Conservation (phyloP, 2,797 vertebrate genomes). For the Gymnothorax javanicus region DNA sequence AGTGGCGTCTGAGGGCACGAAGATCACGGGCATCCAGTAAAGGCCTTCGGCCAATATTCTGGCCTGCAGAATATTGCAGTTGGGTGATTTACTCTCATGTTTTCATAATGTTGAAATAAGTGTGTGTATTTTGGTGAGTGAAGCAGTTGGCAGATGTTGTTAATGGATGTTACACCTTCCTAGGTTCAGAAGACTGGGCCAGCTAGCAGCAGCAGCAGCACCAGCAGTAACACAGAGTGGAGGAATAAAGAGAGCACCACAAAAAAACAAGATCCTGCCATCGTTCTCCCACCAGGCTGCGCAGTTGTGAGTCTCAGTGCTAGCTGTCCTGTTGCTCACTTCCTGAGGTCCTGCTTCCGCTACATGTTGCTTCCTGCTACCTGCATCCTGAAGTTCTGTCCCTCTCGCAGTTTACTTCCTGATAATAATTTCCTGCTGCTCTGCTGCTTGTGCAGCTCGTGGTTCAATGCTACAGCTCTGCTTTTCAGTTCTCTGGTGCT, state of each 20-base stretch:
- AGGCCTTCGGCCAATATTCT: too few relatives aligned
- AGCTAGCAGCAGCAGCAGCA: conserved; percentile 12
- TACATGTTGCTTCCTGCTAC: neutral
- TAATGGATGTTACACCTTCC: neutral
- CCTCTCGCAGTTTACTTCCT: neutral
- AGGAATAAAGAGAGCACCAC: conserved; percentile 32
- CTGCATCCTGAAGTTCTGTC: neutral
- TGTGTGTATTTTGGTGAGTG: neutral
- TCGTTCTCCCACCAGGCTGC: neutral
- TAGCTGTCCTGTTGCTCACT: neutral
- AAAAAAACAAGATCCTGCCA: neutral
- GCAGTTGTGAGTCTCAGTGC: conserved; percentile 10
- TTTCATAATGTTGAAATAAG: neutral
- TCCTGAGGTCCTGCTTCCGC: neutral
- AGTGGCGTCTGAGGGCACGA: too few relatives aligned
- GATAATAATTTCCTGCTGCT: neutral
- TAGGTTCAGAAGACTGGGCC: neutral
- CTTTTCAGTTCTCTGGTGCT: neutral
- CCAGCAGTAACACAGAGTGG: conserved; percentile 35
- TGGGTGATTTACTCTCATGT: neutral
- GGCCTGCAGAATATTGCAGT: neutral
- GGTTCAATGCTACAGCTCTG: neutral
- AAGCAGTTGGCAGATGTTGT: neutral
- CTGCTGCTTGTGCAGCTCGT: neutral
- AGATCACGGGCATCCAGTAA: too few relatives aligned